Evolutionary conservation across 2,797 vertebrate species (phyloP).

Genomic region (Pagetopsis macropterus): DNA sequence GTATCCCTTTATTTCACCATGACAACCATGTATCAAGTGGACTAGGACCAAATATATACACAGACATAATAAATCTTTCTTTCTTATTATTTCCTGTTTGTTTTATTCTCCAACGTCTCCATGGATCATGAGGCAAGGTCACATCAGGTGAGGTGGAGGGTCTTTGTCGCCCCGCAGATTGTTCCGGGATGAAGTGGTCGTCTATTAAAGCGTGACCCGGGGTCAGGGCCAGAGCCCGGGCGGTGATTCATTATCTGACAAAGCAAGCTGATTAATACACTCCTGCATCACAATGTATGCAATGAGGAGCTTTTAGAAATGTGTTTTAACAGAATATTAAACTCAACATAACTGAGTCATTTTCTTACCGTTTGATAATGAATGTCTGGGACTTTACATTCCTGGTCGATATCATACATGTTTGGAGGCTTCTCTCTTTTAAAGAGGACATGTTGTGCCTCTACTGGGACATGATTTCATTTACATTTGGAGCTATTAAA

Average conservation of each 20-base stretch:
- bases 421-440: not conserved
- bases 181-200: constrained; percentile 82
- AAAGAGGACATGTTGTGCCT: too few species aligned
- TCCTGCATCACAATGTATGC: constrained; percentile 32
- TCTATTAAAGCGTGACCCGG: constrained; percentile 77
- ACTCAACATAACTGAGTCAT: not conserved
- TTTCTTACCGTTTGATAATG: not conserved
- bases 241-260: constrained; percentile 76
- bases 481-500: too few species aligned
- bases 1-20: not conserved
- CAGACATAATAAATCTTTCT: constrained; percentile 13
- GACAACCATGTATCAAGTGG: constrained; percentile 7
- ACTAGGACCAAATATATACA: not conserved
- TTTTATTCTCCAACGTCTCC: constrained; percentile 65
- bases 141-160: constrained; percentile 58
- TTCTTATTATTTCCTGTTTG: constrained; percentile 63
- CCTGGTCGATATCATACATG: not conserved
- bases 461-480: too few species aligned
- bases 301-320: constrained; percentile 11
- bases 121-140: constrained; percentile 77
- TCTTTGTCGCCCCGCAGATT: constrained; percentile 77
- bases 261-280: constrained; percentile 57
- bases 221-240: constrained; percentile 79
- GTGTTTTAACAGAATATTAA: not conserved
- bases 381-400: not conserved